phyloP scores from a whole-genome alignment of 2,797 vertebrate species.

The Semotilus atromaculatus region DNA sequence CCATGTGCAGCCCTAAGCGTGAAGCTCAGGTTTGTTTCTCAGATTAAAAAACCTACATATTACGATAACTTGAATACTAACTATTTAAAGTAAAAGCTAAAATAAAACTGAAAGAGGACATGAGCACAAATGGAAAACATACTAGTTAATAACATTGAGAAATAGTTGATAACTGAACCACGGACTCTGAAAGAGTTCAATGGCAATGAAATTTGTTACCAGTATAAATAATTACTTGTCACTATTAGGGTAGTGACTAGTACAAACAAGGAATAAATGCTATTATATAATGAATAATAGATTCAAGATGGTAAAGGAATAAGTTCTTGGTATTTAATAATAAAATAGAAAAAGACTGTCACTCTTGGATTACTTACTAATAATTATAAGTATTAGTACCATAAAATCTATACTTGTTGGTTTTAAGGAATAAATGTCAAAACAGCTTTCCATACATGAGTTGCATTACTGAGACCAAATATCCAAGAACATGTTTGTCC shows the following conservation, averaged over 20 bases:
- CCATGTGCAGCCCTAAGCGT: too few species aligned
- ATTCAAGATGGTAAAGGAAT: not conserved
- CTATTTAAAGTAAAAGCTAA: not conserved
- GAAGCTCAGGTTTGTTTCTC: too few species aligned
- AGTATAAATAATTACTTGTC: not conserved
- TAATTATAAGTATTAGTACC: not conserved
- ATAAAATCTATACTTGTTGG: not conserved
- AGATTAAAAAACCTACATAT: not conserved
- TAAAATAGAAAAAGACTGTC: not conserved
- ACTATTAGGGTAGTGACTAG: not conserved
- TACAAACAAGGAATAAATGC: not conserved
- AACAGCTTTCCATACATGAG: constrained; percentile 6
- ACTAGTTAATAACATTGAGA: not conserved
- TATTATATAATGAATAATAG: not conserved
- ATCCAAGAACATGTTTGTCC: constrained; percentile 1
- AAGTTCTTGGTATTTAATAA: not conserved
- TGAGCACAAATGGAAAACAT: not conserved
- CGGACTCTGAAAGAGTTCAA: not conserved
- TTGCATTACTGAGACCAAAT: constrained; percentile 14
- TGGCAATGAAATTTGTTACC: not conserved
- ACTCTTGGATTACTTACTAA: not conserved
- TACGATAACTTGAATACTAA: not conserved
- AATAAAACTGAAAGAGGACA: not conserved
- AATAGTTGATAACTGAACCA: not conserved
- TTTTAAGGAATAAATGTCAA: constrained; percentile 1